Base-by-base conservation (phyloP, 1,140 invertebrate species). In the Protaetia brevitarsis region DNA sequence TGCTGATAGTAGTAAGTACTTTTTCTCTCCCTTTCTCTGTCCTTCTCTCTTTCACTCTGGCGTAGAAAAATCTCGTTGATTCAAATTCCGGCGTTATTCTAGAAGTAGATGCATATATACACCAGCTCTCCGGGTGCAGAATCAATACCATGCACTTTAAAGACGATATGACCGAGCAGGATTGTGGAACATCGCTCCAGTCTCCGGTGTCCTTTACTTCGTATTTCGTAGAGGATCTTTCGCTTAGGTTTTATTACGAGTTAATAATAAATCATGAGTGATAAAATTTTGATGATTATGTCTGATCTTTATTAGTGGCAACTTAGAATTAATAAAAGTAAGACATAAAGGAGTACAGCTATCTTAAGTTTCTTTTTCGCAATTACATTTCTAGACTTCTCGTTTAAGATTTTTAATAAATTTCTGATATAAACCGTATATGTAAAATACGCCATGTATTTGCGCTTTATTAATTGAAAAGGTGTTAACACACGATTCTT, bases 121-220 rank as follows among this genome's bases (percentile, higher is more conserved):
- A 63, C 41, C 41, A 34, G 59, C 62, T 51, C 41, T 51, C 41
- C 45, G 67, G 37, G 67, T 63, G 63, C 63, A 61, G 65, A 69
- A 69, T 69, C 68, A 69, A 69, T 69, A 69, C 68, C 64, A 65
- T 69, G 68, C 66, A 67, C 63, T 69, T 69, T 70, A 70, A 70
- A 70, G 69, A 68, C 56, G 69, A 70, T 70, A 65, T 70, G 61
- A 68, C 69, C 30, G 67, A 68, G 29, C 57, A 28, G 30, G 26
- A 51, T 19, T 16, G 21, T 23, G 41, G 41, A 19, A 51, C 16
- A 51, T 51, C 41, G 13, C 41, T 16, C 41, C 41, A 8, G 19
- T 16, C 21, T 23, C 21, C 41, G 6, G 41, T 8, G 19, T 19
- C 21, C 41, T 16, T 23, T 51, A 51, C 26, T 51, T 51, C 41